phyloP scores from a whole-genome alignment of 2,888 invertebrate species.

The Ceramica pisi region DNA sequence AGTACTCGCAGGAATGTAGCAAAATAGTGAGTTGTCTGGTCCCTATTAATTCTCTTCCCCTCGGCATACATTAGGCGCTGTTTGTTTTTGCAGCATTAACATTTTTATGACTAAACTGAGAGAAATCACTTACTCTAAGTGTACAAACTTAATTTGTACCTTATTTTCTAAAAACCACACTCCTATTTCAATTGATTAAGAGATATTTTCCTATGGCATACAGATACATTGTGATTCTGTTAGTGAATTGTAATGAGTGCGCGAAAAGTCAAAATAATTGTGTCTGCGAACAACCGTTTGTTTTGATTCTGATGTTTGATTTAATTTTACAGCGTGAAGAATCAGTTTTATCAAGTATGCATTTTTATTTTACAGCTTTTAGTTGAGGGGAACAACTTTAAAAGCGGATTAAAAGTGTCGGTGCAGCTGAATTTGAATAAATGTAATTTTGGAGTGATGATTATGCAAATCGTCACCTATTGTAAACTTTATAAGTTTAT shows the following conservation, averaged over 20 bases:
- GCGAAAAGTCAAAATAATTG: conserved; percentile 63
- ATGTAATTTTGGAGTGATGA: neutral
- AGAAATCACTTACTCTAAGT: conserved; percentile 85
- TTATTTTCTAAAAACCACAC: conserved; percentile 11
- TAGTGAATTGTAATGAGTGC: conserved; percentile 60
- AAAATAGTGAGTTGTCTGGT: conserved; percentile 56
- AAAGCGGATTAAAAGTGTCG: neutral
- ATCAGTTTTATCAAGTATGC: conserved; percentile 23
- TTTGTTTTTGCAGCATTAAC: conserved; percentile 90
- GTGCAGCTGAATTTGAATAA: too few species aligned
- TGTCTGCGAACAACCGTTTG: conserved; percentile 61
- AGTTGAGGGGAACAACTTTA: neutral
- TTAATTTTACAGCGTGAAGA: conserved; percentile 45
- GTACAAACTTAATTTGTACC: conserved; percentile 68
- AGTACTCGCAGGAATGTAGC: conserved; percentile 74
- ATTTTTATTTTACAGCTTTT: conserved; percentile 20
- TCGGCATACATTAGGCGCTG: conserved; percentile 88
- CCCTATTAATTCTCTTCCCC: conserved; percentile 84
- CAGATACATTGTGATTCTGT: conserved; percentile 16
- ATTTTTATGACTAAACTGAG: conserved; percentile 90
- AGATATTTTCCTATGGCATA: conserved; percentile 31
- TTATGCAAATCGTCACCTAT: neutral
- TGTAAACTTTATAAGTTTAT: neutral
- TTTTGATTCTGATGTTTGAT: conserved; percentile 59
- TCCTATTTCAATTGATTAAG: conserved; percentile 48